Evolutionary conservation across 1,140 invertebrate species (phyloP).

Genomic region (Pseudomyrmex concolor): DNA sequence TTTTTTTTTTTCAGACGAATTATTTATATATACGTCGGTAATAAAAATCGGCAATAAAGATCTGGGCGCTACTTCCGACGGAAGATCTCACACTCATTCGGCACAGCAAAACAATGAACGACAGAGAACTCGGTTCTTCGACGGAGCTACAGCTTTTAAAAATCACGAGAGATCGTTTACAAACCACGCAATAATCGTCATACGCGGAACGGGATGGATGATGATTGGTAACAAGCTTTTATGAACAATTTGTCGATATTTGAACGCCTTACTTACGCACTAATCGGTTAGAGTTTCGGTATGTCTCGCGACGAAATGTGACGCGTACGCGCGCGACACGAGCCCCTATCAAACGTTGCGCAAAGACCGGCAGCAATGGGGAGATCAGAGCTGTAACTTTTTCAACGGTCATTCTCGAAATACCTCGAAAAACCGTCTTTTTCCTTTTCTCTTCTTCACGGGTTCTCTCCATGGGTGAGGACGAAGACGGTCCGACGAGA

Average conservation of each 20-base stretch:
- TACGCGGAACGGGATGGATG: too few relatives aligned
- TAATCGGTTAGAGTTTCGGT: slow-evolving; percentile 5
- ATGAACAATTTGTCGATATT: not conserved
- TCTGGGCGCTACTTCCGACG: slow-evolving; percentile 9
- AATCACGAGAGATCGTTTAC: not conserved
- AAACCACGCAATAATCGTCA: slow-evolving; percentile 8
- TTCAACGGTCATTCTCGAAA: too few relatives aligned
- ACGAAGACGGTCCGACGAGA: too few relatives aligned
- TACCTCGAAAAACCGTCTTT: too few relatives aligned
- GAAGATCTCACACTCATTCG: not conserved
- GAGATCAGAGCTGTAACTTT: too few relatives aligned
- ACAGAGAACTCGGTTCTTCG: not conserved
- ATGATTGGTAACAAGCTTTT: not conserved
- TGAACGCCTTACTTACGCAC: slow-evolving; percentile 7
- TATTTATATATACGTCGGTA: not conserved
- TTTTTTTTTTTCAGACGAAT: not conserved
- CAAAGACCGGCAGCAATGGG: not conserved
- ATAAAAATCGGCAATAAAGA: not conserved
- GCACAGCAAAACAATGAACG: not conserved
- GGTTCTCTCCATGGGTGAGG: too few relatives aligned
- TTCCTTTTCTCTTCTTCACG: too few relatives aligned
- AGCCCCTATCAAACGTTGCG: slow-evolving; percentile 4
- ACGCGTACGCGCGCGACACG: slow-evolving; percentile 21
- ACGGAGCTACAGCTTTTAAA: not conserved
- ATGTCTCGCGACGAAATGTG: not conserved